These are phyloP conservation scores for Sycophaga agraensis DNA, from an alignment of 1,140 invertebrate species.

Conservation along the genomic window DNA sequence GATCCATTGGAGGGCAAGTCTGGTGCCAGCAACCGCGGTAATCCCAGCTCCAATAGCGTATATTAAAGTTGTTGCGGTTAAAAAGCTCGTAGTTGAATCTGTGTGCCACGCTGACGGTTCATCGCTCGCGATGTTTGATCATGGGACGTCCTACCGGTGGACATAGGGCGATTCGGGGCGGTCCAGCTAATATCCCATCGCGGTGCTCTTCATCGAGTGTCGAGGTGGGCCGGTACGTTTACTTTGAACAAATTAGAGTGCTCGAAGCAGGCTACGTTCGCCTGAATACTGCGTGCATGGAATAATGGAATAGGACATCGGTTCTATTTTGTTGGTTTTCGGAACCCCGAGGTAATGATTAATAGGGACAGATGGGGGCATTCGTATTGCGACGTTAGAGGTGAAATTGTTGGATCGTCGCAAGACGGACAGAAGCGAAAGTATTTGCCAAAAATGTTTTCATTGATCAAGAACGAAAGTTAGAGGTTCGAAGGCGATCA, in stretches of 20 bases:
- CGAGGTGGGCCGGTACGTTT: conserved; percentile 68
- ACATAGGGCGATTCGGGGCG: conserved; percentile 34
- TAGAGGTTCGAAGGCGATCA: too few species aligned
- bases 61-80: conserved; percentile 84
- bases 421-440: too few species aligned
- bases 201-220: conserved; percentile 66
- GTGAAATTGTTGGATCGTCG: too few species aligned
- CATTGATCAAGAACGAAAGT: too few species aligned
- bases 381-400: too few species aligned
- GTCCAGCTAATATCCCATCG: conserved; percentile 38
- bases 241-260: conserved; percentile 63
- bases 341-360: too few species aligned
- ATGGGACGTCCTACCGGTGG: conserved; percentile 52
- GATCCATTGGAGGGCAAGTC: conserved; percentile 91
- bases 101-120: conserved; percentile 65
- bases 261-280: conserved; percentile 68
- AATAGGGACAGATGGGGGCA: too few species aligned
- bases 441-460: too few species aligned
- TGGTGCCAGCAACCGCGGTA: conserved; percentile 88
- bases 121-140: conserved; percentile 52
- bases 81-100: conserved; percentile 75
- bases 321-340: too few species aligned
- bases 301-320: conserved; percentile 79
- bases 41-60: conserved; percentile 89
- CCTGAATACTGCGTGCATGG: conserved; percentile 78